Evolutionary conservation across 1,140 invertebrate genomes (phyloP), one percentile per base, ranked within the genome.

Genomic region (Akabosia matsudoensis): DNA sequence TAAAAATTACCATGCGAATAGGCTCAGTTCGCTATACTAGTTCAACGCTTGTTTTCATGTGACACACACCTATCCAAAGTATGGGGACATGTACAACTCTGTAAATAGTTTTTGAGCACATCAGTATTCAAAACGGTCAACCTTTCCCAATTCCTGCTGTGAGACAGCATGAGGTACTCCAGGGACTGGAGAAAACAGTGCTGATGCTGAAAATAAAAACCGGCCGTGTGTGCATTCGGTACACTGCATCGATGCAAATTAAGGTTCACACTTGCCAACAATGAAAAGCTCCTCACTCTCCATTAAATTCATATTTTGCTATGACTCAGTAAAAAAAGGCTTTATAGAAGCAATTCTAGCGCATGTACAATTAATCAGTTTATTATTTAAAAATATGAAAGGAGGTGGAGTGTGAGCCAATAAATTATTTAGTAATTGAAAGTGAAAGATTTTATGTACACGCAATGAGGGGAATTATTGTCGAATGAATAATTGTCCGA

Each of bases 301-400:
- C n/a, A n/a, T n/a, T n/a, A n/a, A n/a, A n/a, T n/a, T n/a, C n/a
- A n/a, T n/a, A n/a, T n/a, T n/a, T n/a, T n/a, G n/a, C n/a, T n/a
- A n/a, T n/a, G n/a, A n/a, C n/a, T n/a, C n/a, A n/a, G n/a, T n/a
- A n/a, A n/a, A n/a, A n/a, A n/a, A n/a, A n/a, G n/a, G n/a, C n/a
- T n/a, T n/a, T n/a, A n/a, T n/a, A 45, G 18, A 45, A 45, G 7
- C 37, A 7, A 45, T 7, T 18, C 37, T 7, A 45, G 37, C 14
- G 54, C 24, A n/a, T n/a, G 24, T 56, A n/a, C 54, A 56, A 56
- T 56, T 56, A 56, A 56, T 56, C 54, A 56, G 54, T 56, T 24
- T 24, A 45, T 45, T 45, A 45, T 45, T 45, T 45, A 45, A 45
- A 45, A 45, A 45, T n/a, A n/a, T 45, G 37, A 18, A 45, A 45